Conservation (phyloP, 2,797 vertebrate species). For the Propithecus perrieri region DNA sequence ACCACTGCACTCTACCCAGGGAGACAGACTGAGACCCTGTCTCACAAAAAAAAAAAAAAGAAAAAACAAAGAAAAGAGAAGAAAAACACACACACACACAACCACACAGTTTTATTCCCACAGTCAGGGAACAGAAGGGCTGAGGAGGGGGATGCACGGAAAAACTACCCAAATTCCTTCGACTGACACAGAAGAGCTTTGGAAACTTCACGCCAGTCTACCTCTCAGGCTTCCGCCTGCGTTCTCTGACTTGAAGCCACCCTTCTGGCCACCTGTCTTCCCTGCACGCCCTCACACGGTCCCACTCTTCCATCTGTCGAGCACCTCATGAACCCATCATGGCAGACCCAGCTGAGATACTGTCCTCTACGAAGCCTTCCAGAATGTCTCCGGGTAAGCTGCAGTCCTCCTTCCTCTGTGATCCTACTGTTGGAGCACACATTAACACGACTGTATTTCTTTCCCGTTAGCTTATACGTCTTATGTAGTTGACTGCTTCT, state of each 20-base stretch:
- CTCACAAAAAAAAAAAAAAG: no score
- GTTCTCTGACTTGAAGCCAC: no score
- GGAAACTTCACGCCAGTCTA: background rate
- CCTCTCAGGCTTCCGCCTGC: background rate
- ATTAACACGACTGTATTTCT: background rate
- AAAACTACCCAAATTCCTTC: background rate
- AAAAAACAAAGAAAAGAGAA: no score
- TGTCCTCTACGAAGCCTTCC: background rate
- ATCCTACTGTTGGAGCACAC: background rate
- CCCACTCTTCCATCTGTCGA: background rate
- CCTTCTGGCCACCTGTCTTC: background rate
- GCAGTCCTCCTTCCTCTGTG: background rate
- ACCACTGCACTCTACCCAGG: no score
- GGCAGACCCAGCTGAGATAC: background rate
- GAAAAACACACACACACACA: background rate
- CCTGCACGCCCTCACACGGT: background rate
- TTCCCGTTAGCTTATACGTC: background rate
- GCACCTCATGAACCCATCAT: background rate
- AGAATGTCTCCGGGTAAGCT: background rate
- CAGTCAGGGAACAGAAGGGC: no score
- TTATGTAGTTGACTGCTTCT: background rate
- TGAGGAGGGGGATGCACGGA: background rate
- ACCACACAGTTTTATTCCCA: background rate
- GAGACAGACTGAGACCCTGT: no score
- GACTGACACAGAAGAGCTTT: background rate